A percentile compares a stretch with the other conserved stretches of the same genome.
Evolutionary conservation across 2,113 vertebrate genomes (phyloP).

Genomic region (Salminus brasiliensis): DNA sequence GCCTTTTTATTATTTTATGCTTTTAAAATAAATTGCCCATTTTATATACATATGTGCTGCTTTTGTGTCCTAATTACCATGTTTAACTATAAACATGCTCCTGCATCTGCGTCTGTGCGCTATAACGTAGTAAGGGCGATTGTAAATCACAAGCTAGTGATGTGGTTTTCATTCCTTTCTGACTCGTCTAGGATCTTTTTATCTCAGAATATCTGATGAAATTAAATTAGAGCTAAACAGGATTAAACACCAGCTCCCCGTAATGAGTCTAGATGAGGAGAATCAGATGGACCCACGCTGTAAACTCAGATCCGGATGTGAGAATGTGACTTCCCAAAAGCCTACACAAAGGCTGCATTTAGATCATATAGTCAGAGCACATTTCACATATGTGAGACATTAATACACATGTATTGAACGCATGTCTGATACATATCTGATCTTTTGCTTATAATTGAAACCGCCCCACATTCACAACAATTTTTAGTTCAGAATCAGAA

Average conservation of each 20-base stretch:
- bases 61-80: background rate
- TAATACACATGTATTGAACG: background rate
- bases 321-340: background rate
- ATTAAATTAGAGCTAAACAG: background rate
- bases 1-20: background rate
- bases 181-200: background rate
- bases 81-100: background rate
- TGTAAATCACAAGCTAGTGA: background rate
- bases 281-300: background rate
- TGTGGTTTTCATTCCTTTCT: conserved; percentile 4
- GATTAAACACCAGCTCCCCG: background rate
- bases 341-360: background rate
- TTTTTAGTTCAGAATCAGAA: background rate
- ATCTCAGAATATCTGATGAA: background rate
- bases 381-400: conserved; percentile 22
- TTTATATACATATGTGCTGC: background rate
- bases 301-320: background rate
- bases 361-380: background rate
- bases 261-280: background rate
- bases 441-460: conserved; percentile 4
- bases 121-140: background rate
- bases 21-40: background rate
- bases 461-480: background rate
- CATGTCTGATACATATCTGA: background rate
- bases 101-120: background rate